Evolutionary conservation across 1,140 invertebrate species (phyloP).

Genomic region (Listronotus bonariensis): DNA sequence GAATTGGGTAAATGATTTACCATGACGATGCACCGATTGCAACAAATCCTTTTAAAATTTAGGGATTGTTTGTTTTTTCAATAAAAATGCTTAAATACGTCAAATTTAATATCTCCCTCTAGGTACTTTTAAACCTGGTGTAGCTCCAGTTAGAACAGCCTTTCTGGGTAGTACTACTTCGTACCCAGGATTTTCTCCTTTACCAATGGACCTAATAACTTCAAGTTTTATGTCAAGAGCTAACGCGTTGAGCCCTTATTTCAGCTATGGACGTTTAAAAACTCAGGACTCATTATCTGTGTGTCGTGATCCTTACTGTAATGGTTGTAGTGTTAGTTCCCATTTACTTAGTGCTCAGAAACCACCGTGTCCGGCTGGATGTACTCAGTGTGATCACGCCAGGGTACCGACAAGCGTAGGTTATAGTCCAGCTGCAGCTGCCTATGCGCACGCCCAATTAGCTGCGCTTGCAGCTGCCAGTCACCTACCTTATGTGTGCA

Average conservation of each 20-base stretch:
- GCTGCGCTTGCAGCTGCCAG: slow-evolving; percentile 74
- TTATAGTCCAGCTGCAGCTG: slow-evolving; percentile 63
- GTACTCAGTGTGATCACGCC: slow-evolving; percentile 87
- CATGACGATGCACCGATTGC: too few relatives aligned
- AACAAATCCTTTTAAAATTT: too few relatives aligned
- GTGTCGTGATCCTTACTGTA: slow-evolving; percentile 90
- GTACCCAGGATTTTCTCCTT: slow-evolving; percentile 55
- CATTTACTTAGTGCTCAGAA: slow-evolving; percentile 66
- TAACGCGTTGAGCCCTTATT: slow-evolving; percentile 69
- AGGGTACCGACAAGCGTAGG: slow-evolving; percentile 58
- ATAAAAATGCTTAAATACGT: too few relatives aligned
- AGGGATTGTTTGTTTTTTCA: too few relatives aligned
- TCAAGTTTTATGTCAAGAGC: slow-evolving; percentile 71
- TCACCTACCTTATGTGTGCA: slow-evolving; percentile 83
- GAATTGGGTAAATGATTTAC: too few relatives aligned
- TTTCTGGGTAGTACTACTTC: slow-evolving; percentile 61
- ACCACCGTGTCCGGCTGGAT: slow-evolving; percentile 80
- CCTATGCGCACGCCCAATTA: slow-evolving; percentile 75
- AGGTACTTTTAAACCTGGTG: slow-evolving; percentile 67
- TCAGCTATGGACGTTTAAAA: slow-evolving; percentile 74
- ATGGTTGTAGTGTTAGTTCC: slow-evolving; percentile 84
- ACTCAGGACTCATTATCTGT: slow-evolving; percentile 65
- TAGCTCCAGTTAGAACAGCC: slow-evolving; percentile 62
- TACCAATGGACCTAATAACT: slow-evolving; percentile 73
- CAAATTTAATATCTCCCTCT: slow-evolving; percentile 64